Base-by-base conservation (phyloP, 2,113 vertebrate genomes). In the Crotalus tigris region DNA sequence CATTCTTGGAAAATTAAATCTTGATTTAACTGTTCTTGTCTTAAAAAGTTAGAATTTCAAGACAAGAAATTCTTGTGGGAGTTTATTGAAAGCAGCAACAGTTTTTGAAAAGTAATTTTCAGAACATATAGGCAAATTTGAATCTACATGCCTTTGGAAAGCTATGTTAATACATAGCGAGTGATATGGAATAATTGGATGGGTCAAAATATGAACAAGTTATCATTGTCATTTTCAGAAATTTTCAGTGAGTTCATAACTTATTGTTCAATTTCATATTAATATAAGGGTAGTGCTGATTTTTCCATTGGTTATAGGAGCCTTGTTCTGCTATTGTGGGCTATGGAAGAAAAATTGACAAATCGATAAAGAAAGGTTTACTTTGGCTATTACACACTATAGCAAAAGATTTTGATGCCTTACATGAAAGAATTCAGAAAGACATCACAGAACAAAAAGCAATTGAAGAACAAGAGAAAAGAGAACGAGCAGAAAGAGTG, bases 361-460 rank as follows among this genome's bases (percentile, higher is more conserved):
- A 99, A 95, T 99, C 99, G 92, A 99, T 99, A 94, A 99, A 98
- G 95, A 99, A 98, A 87, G 99, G 99, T 29, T 97, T 99, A 94
- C 98, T 97, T 95, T 99, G 99, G 99, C 98, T 99, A 29, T 97
- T 99, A 4, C 98, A 96, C 95, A 98, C 98, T 94, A 99, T 99
- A 95, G 99, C 98, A 95, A 99, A 98, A 95, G 99, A 99, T 96
- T 99, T 98, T 94, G 99, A 99, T 97, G 96, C 97, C 92, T 98
- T 99, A 95, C 95, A 98, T 6, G 99, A 99, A 95, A 98, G 99
- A 0, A 98, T 99, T 95, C 98, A 98, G 96, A 99, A 97, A 95
- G 99, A 99, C 96, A 99, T 98, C 1, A 94, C 95, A 0, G 99
- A 99, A 92, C 99, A 99, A 95, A 98, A 95, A 2, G 98, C 98